A percentile compares a stretch with the other conserved stretches of the same genome.
These are phyloP conservation scores for Melanostoma scalare DNA, from an alignment of 2,888 invertebrate species.

Conservation along the genomic window DNA sequence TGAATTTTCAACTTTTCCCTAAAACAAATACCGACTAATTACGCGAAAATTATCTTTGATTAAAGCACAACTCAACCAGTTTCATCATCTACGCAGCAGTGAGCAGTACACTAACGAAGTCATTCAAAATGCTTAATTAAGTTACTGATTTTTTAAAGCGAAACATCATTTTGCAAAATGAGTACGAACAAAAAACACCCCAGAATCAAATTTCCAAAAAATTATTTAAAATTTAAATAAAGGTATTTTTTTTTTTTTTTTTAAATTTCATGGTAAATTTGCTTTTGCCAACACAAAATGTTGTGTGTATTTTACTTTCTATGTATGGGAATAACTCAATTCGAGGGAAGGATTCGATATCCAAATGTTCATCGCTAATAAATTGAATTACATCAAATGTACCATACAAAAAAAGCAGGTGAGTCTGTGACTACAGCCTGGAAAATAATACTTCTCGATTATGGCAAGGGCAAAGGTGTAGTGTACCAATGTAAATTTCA, in stretches of 20 bases:
- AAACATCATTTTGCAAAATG: background rate
- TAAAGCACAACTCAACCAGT: conserved; percentile 14
- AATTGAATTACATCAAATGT: conserved; percentile 63
- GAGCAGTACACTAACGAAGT: conserved; percentile 29
- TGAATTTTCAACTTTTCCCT: conserved; percentile 37
- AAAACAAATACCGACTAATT: conserved; percentile 46
- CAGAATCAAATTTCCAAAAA: background rate
- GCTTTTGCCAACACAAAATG: conserved; percentile 11
- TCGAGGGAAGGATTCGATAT: conserved; percentile 39
- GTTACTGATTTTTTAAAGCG: conserved; percentile 8
- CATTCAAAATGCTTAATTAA: conserved; percentile 52
- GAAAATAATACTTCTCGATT: background rate
- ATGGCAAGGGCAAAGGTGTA: background rate
- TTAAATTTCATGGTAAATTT: conserved; percentile 42
- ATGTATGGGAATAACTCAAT: conserved; percentile 42
- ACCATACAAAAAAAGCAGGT: conserved; percentile 50
- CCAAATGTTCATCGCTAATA: conserved; percentile 61
- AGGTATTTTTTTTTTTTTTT: conserved; percentile 4
- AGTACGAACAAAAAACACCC: conserved; percentile 8
- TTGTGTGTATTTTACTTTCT: conserved; percentile 6
- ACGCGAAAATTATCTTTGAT: conserved; percentile 36
- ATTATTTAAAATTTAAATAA: conserved; percentile 33
- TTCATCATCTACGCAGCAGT: background rate
- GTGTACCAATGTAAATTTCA: conserved; percentile 18
- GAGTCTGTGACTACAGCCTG: conserved; percentile 14